Base-by-base conservation (phyloP, 1,140 invertebrate genomes). In the Aphelenchoides avenae region DNA sequence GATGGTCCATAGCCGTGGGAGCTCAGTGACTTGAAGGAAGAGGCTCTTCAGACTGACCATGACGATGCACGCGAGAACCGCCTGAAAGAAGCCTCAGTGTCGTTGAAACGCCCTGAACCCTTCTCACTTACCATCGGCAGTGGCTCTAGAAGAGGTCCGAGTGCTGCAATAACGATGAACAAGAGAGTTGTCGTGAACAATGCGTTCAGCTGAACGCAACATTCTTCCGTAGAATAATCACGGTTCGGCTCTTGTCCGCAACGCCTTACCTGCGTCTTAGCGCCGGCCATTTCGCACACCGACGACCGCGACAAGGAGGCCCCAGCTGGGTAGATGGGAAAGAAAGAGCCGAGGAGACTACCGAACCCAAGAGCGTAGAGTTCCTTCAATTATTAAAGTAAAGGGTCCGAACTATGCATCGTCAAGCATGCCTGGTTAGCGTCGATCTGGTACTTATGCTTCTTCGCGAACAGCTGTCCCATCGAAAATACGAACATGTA, bases 401-500 rank as follows among this genome's bases (percentile, higher is more conserved):
- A 24, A 24, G 18, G 27, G 6, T 22, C 1, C 11, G 13, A 13
- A 36, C 13, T 36, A 36, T 13, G 13, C 18, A 36, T 36, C 18
- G 13, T 36, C 18, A 13, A 13, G 0, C 7, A n/a, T 29, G 77
- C 81, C 73, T 84, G 83, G 60, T 82, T 83, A n/a, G 83, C 69
- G 61, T 82, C 77, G 26, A 83, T 76, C 42, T 77, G 76, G 70
- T 84, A 84, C 47, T 79, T 78, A 69, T 84, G 78, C 64, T 82
- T 82, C 48, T 80, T 81, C 20, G 83, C 81, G 50, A 83, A 79
- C 33, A 83, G 74, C 67, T 84, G 83, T 4, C 78, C 80, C 78
- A 84, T 78, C 13, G 83, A 84, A 24, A 84, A 76, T 24, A 80
- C 80, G 39, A 84, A 79, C 44, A 82, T 82, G 73, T 80, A 84